A percentile compares a stretch with the other conserved stretches of the same genome.
Evolutionary conservation across 2,113 vertebrate genomes (phyloP).

Genomic region (Bos taurus): DNA sequence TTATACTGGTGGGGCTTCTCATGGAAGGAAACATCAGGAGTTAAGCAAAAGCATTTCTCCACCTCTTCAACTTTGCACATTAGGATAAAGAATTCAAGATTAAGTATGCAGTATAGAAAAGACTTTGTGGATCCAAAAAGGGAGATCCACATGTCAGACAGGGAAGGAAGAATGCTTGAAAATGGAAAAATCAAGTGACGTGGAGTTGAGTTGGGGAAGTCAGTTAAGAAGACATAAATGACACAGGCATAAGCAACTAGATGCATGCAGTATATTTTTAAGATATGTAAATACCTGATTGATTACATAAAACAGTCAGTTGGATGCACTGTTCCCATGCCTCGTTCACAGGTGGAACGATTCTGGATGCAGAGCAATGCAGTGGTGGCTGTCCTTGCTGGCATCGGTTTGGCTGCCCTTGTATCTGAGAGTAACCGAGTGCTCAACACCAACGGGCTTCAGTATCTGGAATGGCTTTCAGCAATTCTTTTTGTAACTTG

Average conservation of each 20-base stretch:
- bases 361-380: slow-evolving; percentile 98
- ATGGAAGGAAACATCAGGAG: background rate
- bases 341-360: slow-evolving; percentile 88
- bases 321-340: fast-evolving
- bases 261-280: background rate
- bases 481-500: slow-evolving; percentile 82
- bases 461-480: slow-evolving; percentile 85
- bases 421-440: slow-evolving; percentile 67
- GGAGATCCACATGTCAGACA: background rate
- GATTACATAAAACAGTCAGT: background rate
- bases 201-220: background rate
- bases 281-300: fast-evolving
- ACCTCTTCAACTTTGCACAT: background rate
- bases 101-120: background rate
- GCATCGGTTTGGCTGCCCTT: slow-evolving; percentile 84
- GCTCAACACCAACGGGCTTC: slow-evolving; percentile 75
- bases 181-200: background rate
- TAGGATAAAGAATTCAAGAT: background rate
- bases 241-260: background rate
- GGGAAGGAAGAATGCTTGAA: background rate
- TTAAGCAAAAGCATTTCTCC: background rate
- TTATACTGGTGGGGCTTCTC: background rate
- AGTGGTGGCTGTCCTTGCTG: slow-evolving; percentile 90
- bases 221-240: background rate
- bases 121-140: background rate